Percentiles rank a stretch among this genome's conserved stretches.
phyloP scores from a whole-genome alignment of 2,888 invertebrate species.

The Fissipunctia ypsillon region DNA sequence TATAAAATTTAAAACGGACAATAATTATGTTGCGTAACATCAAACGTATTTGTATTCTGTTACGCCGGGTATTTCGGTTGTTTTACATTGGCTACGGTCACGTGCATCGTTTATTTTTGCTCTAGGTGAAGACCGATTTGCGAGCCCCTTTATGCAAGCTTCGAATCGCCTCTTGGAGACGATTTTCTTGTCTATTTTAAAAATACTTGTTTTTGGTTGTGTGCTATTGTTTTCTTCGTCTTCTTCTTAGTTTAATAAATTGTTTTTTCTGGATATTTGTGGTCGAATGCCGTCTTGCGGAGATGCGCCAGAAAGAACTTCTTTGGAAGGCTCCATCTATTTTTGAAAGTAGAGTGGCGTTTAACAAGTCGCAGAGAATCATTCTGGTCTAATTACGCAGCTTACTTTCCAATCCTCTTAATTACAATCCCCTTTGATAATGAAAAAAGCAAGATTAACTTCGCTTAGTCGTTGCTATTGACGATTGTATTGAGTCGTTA shows the following conservation, averaged over 20 bases:
- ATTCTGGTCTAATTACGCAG: constrained; percentile 16
- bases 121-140: constrained; percentile 62
- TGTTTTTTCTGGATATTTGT: background rate
- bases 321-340: background rate
- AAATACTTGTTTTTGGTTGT: constrained; percentile 14
- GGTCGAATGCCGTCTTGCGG: background rate
- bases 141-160: constrained; percentile 57
- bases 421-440: constrained; percentile 1
- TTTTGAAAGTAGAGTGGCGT: background rate
- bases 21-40: constrained; percentile 70
- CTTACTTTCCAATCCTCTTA: constrained; percentile 5
- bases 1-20: constrained; percentile 63
- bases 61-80: constrained; percentile 78
- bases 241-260: background rate
- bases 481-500: constrained; percentile 44
- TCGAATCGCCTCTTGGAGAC: constrained; percentile 34
- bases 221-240: constrained; percentile 1
- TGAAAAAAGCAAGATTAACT: constrained; percentile 31
- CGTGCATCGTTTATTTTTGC: constrained; percentile 83
- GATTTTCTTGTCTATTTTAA: constrained; percentile 52
- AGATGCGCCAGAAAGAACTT: background rate
- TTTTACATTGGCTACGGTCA: constrained; percentile 72
- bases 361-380: background rate
- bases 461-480: constrained; percentile 29
- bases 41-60: constrained; percentile 70